Conservation (phyloP, 2,797 vertebrate species). For the Sus cebifrons region DNA sequence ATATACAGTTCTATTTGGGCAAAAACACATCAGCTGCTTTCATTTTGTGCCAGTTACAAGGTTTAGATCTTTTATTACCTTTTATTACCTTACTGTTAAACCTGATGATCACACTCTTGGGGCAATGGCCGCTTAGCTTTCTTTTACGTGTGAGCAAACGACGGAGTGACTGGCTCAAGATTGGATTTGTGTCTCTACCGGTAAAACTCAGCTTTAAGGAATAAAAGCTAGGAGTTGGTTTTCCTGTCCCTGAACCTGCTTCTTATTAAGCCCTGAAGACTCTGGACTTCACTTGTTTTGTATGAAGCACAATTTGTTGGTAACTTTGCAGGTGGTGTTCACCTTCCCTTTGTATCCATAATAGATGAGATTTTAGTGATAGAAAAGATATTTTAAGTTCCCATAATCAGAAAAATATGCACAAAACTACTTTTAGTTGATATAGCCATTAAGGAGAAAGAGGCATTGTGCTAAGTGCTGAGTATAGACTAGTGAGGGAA, state of each 20-base stretch:
- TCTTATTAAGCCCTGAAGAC: not conserved
- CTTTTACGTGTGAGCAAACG: slow-evolving; percentile 13
- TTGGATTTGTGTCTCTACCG: not conserved
- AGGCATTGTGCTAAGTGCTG: not conserved
- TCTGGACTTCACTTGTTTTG: slow-evolving; percentile 15
- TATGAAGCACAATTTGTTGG: not conserved
- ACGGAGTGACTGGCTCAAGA: not conserved
- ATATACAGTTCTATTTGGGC: slow-evolving; percentile 71
- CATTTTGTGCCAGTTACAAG: not conserved
- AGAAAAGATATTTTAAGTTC: not conserved
- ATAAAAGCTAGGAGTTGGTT: not conserved
- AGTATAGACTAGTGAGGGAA: not conserved
- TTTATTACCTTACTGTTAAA: not conserved
- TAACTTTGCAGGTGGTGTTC: not conserved
- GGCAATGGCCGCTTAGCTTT: not conserved
- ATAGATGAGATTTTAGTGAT: not conserved
- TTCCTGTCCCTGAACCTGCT: not conserved
- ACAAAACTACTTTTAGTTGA: not conserved
- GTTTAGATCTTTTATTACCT: slow-evolving; percentile 1
- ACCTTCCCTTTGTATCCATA: not conserved
- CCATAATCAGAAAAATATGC: not conserved
- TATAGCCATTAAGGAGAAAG: not conserved
- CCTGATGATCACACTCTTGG: slow-evolving; percentile 19
- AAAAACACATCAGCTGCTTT: slow-evolving; percentile 64
- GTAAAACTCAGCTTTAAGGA: slow-evolving; percentile 18